These are phyloP conservation scores for Cairina moschata DNA, from an alignment of 2,113 vertebrate species.

Conservation along the genomic window DNA sequence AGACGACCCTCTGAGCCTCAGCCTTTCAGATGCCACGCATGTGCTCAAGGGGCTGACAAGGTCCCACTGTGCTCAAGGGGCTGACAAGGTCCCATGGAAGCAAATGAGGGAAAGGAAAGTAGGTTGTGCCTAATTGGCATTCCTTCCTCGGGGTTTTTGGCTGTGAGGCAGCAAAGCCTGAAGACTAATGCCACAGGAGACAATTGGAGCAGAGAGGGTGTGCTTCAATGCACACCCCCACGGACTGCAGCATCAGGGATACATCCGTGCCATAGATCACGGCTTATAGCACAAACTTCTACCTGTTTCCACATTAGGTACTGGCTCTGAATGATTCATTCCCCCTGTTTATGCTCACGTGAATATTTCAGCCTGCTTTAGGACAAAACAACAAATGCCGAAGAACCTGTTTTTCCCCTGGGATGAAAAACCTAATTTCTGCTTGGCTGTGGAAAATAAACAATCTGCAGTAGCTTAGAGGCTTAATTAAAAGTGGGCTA, in stretches of 20 bases:
- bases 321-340: background rate
- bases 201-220: background rate
- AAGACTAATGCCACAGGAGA: background rate
- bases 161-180: background rate
- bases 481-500: slow-evolving; percentile 53
- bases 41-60: background rate
- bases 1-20: background rate
- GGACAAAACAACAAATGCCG: slow-evolving; percentile 7
- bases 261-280: background rate
- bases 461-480: slow-evolving; percentile 34
- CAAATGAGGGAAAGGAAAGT: background rate
- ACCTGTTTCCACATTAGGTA: background rate
- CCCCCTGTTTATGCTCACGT: background rate
- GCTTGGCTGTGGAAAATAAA: slow-evolving; percentile 45
- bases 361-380: slow-evolving; percentile 2
- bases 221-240: accelerated
- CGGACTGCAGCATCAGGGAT: background rate
- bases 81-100: background rate
- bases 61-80: too few relatives aligned
- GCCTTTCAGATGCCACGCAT: background rate
- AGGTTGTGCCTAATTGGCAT: background rate
- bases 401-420: background rate
- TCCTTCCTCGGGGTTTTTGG: background rate
- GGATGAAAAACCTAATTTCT: slow-evolving; percentile 33
- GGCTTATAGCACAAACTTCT: background rate